Evolutionary conservation across 2,797 vertebrate genomes (phyloP).

Genomic region (Myripristis jacobus): DNA sequence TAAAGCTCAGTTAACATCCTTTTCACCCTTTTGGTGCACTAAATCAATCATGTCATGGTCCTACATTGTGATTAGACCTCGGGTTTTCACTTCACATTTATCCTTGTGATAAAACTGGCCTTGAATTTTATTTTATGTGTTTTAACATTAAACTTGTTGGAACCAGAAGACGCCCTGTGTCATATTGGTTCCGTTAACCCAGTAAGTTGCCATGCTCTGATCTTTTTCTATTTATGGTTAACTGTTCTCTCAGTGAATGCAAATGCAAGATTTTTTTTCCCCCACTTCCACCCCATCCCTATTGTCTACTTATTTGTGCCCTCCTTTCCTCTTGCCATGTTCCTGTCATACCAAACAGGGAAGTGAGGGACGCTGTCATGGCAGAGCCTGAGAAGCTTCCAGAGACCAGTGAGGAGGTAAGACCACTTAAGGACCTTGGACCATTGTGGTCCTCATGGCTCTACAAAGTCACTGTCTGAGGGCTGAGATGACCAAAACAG

Average conservation of each 20-base stretch:
- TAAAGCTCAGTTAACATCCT: too few species aligned
- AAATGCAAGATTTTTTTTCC: too few species aligned
- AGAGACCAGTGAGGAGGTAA: constrained; percentile 84
- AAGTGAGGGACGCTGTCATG: constrained; percentile 73
- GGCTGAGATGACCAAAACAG: constrained; percentile 18
- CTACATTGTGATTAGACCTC: too few species aligned
- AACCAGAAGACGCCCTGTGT: too few species aligned
- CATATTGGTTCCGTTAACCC: neutral
- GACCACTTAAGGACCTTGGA: constrained; percentile 34
- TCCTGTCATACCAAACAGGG: constrained; percentile 58
- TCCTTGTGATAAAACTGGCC: too few species aligned
- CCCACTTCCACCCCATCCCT: neutral
- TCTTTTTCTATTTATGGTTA: neutral
- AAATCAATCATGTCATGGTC: too few species aligned
- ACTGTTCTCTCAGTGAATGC: too few species aligned
- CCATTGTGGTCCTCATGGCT: constrained; percentile 29
- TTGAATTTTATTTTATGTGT: too few species aligned
- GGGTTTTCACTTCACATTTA: too few species aligned
- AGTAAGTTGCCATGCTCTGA: neutral
- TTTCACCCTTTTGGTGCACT: too few species aligned
- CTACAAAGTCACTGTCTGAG: constrained; percentile 6
- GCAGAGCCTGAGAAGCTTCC: constrained; percentile 76
- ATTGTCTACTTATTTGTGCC: neutral
- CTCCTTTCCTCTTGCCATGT: neutral
- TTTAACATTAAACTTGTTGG: too few species aligned